Evolutionary conservation across 2,888 invertebrate genomes (phyloP), one percentile per base, ranked within the genome.

Genomic region (Mongoloraphidia duomilia): DNA sequence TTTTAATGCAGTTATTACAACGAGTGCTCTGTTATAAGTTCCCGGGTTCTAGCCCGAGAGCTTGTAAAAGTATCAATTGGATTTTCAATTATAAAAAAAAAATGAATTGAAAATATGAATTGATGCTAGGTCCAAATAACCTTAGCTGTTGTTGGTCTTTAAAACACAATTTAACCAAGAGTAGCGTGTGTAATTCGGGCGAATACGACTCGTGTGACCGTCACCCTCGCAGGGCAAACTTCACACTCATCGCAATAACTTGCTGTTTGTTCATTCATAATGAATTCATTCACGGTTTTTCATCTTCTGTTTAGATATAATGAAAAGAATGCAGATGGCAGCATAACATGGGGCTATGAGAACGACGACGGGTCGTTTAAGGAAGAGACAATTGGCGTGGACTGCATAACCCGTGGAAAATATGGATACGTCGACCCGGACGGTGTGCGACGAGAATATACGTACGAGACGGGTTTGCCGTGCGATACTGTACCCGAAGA

Each of bases 361-460:
- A 88, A 89, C 63, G 88, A 88, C 58, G 89, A 89, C 60, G 89
- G 89, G 17, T 82, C 85, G 2, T 89, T 84, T 66, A 89, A 89
- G 63, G 88, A 89, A 63, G 88, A 89, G 69, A 75, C 79, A 9
- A 84, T 88, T 56, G 89, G 89, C 41, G 71, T 76, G 10, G 85
- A 89, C 64, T 75, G 74, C 56, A 67, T 75, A 49, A 74, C 67
- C 10, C 76, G 81, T 53, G 87, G 87, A 43, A 85, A 81, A 61
- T 89, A 89, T 61, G 89, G 89, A 35, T 89, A 89, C 63, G 73
- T 87, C 9, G 87, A 89, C 65, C 87, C 87, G 0, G 89, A 89
- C 61, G 88, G 87, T 55, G 69, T 84, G 40, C 79, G 83, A 60
- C 77, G 88, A 9, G 87, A 89, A 63, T 89, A 86, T 65, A 78